Percentiles rank a stretch among this genome's conserved stretches.
These are phyloP conservation scores for Drepana arcuata DNA, from an alignment of 1,140 invertebrate genomes.

Conservation along the genomic window DNA sequence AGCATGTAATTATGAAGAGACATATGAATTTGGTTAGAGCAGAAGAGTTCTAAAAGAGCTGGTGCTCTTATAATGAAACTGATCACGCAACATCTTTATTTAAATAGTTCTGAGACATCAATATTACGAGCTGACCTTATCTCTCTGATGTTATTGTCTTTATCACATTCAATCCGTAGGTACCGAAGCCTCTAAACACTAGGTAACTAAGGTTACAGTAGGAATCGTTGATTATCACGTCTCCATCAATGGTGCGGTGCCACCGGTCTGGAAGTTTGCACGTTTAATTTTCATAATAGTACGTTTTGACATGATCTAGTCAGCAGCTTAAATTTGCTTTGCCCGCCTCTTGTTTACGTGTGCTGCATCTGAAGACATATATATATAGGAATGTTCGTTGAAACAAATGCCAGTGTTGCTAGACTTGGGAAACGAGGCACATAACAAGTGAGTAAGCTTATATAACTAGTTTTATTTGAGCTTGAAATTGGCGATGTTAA, in stretches of 20 bases:
- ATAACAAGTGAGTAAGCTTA: conserved; percentile 16
- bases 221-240: conserved; percentile 17
- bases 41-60: no score
- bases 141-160: no score
- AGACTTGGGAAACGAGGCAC: conserved; percentile 10
- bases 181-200: no score
- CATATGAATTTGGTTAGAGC: no score
- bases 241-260: not conserved
- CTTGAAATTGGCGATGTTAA: conserved; percentile 2
- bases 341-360: conserved; percentile 2
- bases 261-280: conserved; percentile 10
- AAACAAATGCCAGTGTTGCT: conserved; percentile 12
- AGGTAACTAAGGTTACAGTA: no score
- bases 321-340: conserved; percentile 7
- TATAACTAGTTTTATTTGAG: conserved; percentile 1
- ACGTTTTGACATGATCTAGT: conserved; percentile 10
- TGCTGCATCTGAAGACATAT: conserved; percentile 10
- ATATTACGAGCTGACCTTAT: no score
- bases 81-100: no score
- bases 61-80: no score
- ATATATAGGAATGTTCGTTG: conserved; percentile 4
- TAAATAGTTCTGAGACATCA: no score
- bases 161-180: no score
- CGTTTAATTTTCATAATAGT: conserved; percentile 9
- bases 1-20: no score